Conservation (phyloP, 2,888 invertebrate species). For the Andrena chrysosceles region DNA sequence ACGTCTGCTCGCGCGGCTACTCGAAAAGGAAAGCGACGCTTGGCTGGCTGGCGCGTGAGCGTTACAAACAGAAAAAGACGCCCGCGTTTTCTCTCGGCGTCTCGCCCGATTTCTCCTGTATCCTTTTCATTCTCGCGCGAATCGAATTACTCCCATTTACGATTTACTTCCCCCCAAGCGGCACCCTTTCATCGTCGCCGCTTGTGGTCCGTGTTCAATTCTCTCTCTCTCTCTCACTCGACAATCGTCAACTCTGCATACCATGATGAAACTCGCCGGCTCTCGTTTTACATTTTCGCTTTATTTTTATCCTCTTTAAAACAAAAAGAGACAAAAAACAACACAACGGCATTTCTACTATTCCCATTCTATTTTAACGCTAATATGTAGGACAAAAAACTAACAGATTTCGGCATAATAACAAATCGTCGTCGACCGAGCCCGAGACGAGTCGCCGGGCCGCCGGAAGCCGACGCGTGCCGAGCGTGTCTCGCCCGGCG, state of each 20-base stretch:
- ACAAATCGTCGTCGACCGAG: constrained; percentile 75
- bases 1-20: background rate
- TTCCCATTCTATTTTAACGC: constrained; percentile 79
- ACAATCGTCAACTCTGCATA: background rate
- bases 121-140: constrained; percentile 33
- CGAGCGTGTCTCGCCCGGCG: background rate
- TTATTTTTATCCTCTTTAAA: constrained; percentile 42
- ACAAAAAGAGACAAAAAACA: constrained; percentile 73
- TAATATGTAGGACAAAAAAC: constrained; percentile 82
- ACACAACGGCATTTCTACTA: constrained; percentile 81
- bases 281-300: constrained; percentile 16
- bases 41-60: constrained; percentile 59
- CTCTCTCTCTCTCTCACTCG: background rate
- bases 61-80: constrained; percentile 76
- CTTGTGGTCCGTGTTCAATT: background rate
- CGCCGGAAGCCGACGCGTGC: constrained; percentile 23
- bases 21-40: constrained; percentile 47
- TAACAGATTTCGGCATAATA: constrained; percentile 83
- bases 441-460: constrained; percentile 41
- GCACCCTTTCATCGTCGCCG: too few species aligned
- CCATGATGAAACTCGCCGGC: constrained; percentile 16
- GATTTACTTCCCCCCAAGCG: too few species aligned
- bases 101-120: constrained; percentile 66
- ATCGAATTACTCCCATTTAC: constrained; percentile 37
- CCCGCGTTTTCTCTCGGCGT: constrained; percentile 66